Evolutionary conservation across 1,140 invertebrate genomes (phyloP).

Genomic region (Bombus vancouverensis): DNA sequence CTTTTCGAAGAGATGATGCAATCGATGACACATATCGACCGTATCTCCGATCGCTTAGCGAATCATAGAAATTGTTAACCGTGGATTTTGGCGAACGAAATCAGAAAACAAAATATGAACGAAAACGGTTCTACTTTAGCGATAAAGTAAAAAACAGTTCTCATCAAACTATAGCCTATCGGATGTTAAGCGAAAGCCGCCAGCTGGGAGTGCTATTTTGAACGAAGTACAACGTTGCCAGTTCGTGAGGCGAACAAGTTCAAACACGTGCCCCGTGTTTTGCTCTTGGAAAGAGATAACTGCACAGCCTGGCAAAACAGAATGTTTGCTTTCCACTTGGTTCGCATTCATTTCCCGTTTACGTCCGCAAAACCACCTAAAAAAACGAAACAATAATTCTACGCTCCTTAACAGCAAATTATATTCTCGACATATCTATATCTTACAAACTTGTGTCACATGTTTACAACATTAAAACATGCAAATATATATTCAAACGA

Average conservation of each 20-base stretch:
- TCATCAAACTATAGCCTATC: constrained; percentile 40
- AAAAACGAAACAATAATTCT: background rate
- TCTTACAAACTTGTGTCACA: too few relatives aligned
- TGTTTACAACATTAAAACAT: background rate
- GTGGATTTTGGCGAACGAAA: background rate
- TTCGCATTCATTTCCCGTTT: background rate
- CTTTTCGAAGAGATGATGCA: constrained; percentile 60
- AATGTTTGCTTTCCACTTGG: constrained; percentile 41
- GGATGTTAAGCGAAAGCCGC: constrained; percentile 70
- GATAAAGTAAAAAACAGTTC: constrained; percentile 6
- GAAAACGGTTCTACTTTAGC: background rate
- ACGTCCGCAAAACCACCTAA: background rate
- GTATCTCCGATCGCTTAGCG: background rate
- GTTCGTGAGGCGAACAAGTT: constrained; percentile 54
- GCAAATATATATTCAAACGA: constrained; percentile 18
- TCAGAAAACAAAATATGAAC: background rate
- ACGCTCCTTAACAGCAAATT: background rate
- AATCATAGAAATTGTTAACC: background rate
- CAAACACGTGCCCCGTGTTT: constrained; percentile 68
- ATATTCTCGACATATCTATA: background rate
- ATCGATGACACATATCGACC: constrained; percentile 64
- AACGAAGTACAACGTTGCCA: constrained; percentile 68
- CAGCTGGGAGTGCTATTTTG: constrained; percentile 73
- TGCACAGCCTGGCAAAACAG: constrained; percentile 43
- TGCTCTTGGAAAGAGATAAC: constrained; percentile 58